Percentiles rank a stretch among this genome's conserved stretches.
These are phyloP conservation scores for Maniola jurtina DNA, from an alignment of 1,140 invertebrate genomes.

Conservation along the genomic window DNA sequence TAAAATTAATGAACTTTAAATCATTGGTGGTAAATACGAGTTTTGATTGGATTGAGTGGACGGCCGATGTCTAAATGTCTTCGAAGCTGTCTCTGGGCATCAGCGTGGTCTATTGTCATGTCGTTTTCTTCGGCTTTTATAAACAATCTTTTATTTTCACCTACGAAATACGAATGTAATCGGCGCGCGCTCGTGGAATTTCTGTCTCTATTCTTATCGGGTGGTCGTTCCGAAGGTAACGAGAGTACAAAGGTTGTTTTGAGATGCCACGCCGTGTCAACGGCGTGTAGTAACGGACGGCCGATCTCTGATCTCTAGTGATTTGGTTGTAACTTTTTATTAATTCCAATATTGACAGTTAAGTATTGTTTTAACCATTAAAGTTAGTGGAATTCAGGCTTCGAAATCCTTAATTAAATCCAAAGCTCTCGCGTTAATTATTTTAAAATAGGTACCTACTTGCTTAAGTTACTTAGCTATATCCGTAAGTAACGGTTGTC, in stretches of 20 bases:
- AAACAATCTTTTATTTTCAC: conserved; percentile 77
- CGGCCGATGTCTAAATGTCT: conserved; percentile 31
- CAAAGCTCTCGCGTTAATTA: too few relatives aligned
- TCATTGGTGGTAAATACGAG: conserved; percentile 60
- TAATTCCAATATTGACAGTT: conserved; percentile 17
- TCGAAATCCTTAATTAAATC: neutral
- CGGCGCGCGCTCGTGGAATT: conserved; percentile 68
- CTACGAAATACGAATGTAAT: conserved; percentile 72
- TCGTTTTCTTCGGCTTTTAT: conserved; percentile 70
- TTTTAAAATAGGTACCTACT: too few relatives aligned
- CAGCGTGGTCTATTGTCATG: conserved; percentile 72
- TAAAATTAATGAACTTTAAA: conserved; percentile 75
- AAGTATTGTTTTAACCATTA: neutral
- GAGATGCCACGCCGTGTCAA: conserved; percentile 66
- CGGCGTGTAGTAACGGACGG: conserved; percentile 43
- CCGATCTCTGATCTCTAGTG: conserved; percentile 54
- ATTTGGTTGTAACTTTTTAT: conserved; percentile 53
- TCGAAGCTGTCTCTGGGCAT: conserved; percentile 48
- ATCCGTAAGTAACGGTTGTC: too few relatives aligned
- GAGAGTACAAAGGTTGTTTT: conserved; percentile 70
- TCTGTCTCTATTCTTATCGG: conserved; percentile 71
- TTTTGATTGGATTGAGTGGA: conserved; percentile 46
- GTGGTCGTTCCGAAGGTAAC: conserved; percentile 61
- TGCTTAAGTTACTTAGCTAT: too few relatives aligned
- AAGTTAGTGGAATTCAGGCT: neutral